A percentile compares a stretch with the other conserved stretches of the same genome.
These are phyloP conservation scores for Lasiurus cinereus DNA, from an alignment of 2,113 vertebrate species.

Conservation along the genomic window DNA sequence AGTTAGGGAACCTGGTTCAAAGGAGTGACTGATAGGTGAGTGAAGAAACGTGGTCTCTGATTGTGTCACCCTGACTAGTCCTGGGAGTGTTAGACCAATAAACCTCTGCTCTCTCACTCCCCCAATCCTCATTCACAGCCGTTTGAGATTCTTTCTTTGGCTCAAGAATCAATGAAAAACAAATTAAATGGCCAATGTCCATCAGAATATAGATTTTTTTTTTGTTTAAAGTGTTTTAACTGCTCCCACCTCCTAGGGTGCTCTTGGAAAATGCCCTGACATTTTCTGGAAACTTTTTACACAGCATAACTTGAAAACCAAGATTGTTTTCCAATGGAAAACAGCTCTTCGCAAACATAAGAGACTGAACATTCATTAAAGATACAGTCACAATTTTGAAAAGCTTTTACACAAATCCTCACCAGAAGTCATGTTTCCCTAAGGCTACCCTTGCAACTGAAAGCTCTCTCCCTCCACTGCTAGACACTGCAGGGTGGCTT, in stretches of 20 bases:
- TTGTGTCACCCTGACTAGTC: neutral
- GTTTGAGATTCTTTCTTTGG: slow-evolving; percentile 21
- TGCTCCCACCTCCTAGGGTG: slow-evolving; percentile 31
- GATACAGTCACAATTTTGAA: slow-evolving; percentile 63
- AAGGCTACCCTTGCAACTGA: neutral
- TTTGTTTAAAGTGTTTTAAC: neutral
- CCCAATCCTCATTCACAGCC: neutral
- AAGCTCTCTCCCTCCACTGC: neutral
- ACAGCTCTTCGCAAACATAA: slow-evolving; percentile 70
- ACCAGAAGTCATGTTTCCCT: neutral
- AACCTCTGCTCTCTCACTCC: neutral
- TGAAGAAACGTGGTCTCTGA: neutral
- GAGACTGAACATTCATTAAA: slow-evolving; percentile 53
- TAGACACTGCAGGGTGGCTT: neutral
- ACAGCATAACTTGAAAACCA: slow-evolving; percentile 57
- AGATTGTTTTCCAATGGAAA: slow-evolving; percentile 75
- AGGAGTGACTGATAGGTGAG: neutral
- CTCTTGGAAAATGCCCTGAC: slow-evolving; percentile 67
- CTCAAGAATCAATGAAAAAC: slow-evolving; percentile 61
- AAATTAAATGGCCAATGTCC: slow-evolving; percentile 60
- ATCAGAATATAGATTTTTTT: slow-evolving; percentile 63
- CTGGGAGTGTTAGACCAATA: neutral
- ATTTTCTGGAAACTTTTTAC: slow-evolving; percentile 68
- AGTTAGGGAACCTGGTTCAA: neutral
- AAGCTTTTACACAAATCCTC: slow-evolving; percentile 38